phyloP scores from a whole-genome alignment of 2,113 vertebrate genomes.

The Jaculus jaculus region DNA sequence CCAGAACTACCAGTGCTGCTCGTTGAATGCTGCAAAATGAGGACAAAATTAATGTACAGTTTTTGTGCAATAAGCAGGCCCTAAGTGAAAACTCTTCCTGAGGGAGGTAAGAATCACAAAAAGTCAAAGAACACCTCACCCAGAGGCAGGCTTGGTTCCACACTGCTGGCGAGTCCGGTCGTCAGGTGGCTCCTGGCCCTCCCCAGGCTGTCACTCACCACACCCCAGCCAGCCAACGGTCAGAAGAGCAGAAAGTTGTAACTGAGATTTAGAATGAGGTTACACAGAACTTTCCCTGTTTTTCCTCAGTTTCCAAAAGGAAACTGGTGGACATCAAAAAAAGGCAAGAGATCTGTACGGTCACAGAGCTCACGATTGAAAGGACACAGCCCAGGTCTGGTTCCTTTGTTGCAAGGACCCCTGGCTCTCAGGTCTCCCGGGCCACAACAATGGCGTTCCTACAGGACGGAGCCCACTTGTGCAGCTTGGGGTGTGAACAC shows the following conservation, averaged over 20 bases:
- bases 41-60: slow-evolving; percentile 29
- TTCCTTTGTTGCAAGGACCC: neutral
- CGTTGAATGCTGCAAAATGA: slow-evolving; percentile 90
- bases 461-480: neutral
- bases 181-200: neutral
- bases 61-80: neutral
- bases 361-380: neutral
- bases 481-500: neutral
- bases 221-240: rapidly evolving
- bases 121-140: neutral
- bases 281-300: neutral
- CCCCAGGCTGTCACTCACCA: neutral
- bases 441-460: neutral
- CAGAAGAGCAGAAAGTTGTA: neutral
- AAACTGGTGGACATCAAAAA: neutral
- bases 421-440: neutral
- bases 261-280: neutral
- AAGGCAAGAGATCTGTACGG: neutral
- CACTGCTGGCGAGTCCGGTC: rapidly evolving
- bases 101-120: neutral
- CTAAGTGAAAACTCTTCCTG: neutral
- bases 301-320: neutral
- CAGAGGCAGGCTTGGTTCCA: neutral
- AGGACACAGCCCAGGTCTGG: neutral
- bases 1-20: slow-evolving; percentile 94